phyloP scores from a whole-genome alignment of 2,113 vertebrate genomes.

The Spilogale gracilis region DNA sequence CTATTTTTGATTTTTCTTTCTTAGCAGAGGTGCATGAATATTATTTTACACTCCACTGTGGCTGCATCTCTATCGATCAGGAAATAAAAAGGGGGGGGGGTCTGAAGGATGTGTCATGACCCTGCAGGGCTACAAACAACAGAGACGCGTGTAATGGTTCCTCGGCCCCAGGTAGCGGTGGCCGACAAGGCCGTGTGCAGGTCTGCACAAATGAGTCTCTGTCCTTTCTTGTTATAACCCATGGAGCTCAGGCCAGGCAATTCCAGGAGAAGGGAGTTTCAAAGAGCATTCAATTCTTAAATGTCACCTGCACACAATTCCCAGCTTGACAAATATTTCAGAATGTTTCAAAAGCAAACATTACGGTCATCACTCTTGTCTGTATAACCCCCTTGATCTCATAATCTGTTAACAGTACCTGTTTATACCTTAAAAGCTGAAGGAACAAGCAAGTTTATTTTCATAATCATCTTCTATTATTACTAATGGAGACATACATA shows the following conservation, averaged over 20 bases:
- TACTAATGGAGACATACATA: background rate
- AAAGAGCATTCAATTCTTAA: constrained; percentile 50
- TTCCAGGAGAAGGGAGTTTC: constrained; percentile 47
- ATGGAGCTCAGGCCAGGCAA: background rate
- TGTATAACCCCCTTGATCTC: background rate
- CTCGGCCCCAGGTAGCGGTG: background rate
- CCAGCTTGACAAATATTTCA: constrained; percentile 37
- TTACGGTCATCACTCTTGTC: background rate
- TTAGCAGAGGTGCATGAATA: constrained; percentile 81
- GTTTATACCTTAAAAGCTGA: background rate
- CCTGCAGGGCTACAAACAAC: constrained; percentile 67
- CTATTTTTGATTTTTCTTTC: constrained; percentile 67
- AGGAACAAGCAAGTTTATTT: background rate
- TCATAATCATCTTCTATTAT: background rate
- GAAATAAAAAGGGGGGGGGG: constrained; percentile 74
- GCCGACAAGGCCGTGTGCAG: background rate
- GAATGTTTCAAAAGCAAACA: background rate
- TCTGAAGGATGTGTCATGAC: constrained; percentile 79
- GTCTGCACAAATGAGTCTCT: background rate
- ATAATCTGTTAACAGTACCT: background rate
- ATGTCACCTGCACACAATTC: background rate
- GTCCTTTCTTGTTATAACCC: background rate
- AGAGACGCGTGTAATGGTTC: constrained; percentile 63
- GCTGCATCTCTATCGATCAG: constrained; percentile 80
- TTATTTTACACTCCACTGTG: constrained; percentile 83